Conservation (phyloP, 2,888 invertebrate genomes). For the Cephus nigrinus region DNA sequence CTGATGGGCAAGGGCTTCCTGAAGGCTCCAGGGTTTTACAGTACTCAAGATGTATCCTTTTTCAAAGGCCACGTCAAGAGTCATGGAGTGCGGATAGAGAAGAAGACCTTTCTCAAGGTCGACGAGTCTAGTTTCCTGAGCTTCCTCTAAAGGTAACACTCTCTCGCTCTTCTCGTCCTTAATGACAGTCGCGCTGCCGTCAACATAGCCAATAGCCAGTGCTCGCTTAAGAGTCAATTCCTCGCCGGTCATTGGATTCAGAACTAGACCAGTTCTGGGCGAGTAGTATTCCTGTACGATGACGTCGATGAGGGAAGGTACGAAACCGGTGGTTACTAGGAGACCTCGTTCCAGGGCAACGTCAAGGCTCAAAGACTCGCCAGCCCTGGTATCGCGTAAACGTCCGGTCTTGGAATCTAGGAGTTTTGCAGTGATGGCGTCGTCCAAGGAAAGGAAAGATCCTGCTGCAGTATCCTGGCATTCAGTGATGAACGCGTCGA, state of each 20-base stretch:
- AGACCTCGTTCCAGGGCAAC: conserved; percentile 78
- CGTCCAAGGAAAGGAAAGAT: conserved; percentile 78
- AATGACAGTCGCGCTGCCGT: conserved; percentile 78
- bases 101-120: conserved; percentile 79
- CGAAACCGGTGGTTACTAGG: conserved; percentile 77
- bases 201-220: conserved; percentile 77
- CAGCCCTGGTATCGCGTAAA: conserved; percentile 78
- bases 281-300: conserved; percentile 83
- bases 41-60: conserved; percentile 85
- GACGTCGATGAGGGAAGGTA: conserved; percentile 79
- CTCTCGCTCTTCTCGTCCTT: conserved; percentile 78
- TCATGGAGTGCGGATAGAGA: conserved; percentile 74
- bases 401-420: conserved; percentile 78
- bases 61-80: conserved; percentile 82
- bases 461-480: conserved; percentile 82
- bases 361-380: conserved; percentile 76
- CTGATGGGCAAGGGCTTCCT: conserved; percentile 84
- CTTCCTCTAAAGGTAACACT: conserved; percentile 77
- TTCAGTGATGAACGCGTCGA: conserved; percentile 84
- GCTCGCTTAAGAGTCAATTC: conserved; percentile 82
- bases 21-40: conserved; percentile 83
- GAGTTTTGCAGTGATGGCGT: conserved; percentile 78
- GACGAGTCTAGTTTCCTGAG: conserved; percentile 76
- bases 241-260: conserved; percentile 82
- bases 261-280: conserved; percentile 78